Conservation (phyloP, 2,113 vertebrate genomes). For the Oncorhynchus gorbuscha region DNA sequence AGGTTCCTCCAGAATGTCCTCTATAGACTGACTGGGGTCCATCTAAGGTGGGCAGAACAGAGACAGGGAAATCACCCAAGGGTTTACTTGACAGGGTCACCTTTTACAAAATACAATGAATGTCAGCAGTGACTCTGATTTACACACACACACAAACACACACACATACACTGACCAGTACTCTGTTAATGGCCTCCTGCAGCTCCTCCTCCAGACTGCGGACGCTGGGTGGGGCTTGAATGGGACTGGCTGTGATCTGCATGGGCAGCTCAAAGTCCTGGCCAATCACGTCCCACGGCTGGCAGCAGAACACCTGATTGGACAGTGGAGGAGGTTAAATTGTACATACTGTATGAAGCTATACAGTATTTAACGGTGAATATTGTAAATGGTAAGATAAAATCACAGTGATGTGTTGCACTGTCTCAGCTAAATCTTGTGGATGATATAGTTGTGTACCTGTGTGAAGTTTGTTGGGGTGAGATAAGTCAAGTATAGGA, state of each 20-base stretch:
- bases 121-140: neutral
- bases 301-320: slow-evolving; percentile 71
- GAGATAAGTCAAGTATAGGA: neutral
- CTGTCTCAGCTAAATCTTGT: too few relatives aligned
- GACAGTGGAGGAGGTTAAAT: slow-evolving; percentile 19
- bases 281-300: slow-evolving; percentile 75
- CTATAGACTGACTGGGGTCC: slow-evolving; percentile 82
- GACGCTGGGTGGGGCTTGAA: slow-evolving; percentile 59
- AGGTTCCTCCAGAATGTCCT: slow-evolving; percentile 83
- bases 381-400: neutral
- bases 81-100: neutral
- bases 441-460: neutral
- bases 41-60: slow-evolving; percentile 67
- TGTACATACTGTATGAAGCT: neutral
- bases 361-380: neutral
- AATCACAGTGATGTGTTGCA: too few relatives aligned
- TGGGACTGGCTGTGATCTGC: slow-evolving; percentile 82
- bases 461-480: neutral
- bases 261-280: slow-evolving; percentile 82
- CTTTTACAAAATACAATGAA: neutral
- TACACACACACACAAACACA: neutral
- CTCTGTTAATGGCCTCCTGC: slow-evolving; percentile 87
- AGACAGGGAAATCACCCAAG: neutral
- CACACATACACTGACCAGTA: slow-evolving; percentile 72
- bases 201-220: slow-evolving; percentile 87